Evolutionary conservation across 2,113 vertebrate genomes (phyloP), one percentile per base, ranked within the genome.

Genomic region (Deroptyus accipitrinus): DNA sequence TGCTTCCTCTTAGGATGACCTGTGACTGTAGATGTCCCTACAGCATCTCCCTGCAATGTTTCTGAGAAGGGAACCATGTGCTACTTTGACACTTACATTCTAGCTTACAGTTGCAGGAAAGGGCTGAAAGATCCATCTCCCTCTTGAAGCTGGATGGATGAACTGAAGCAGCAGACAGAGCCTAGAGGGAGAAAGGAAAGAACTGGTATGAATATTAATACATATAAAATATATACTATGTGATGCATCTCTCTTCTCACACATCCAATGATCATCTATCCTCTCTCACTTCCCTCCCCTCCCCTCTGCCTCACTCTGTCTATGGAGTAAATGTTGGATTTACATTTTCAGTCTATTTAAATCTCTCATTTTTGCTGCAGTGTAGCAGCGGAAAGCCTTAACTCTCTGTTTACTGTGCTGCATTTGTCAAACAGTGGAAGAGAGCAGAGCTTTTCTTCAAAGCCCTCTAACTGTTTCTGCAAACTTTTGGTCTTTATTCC

Each of bases 291-390:
- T 72, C 83, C 86, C 81, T 94, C 95, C 90, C 88, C 62, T 91
- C 68, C 0, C 2, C 91, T 95, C 90, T 83, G 69, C 92, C 62
- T 94, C 73, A 82, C 76, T 95, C 73, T 94, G 88, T 68, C 94
- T 96, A 37, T 92, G 92, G 88, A 96, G 89, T 96, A 96, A 97
- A 95, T 94, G 95, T 95, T 96, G 96, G 86, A 96, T 97, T 97
- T 97, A 95, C 92, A 97, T 97, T 97, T 96, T 95, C 86, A 92
- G 82, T 91, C 94, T 96, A 96, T 97, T 97, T 95, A 96, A 97
- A 96, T 96, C 92, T 96, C 93, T 96, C 90, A 91, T 93, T 93
- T 96, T 95, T 94, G 88, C 94, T 95, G 93, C 94, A 95, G 79
- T 80, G 93, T 88, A 93, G 37, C 75, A 81, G 24, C 68, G 83